These are phyloP conservation scores for Drosophila elegans DNA, from an alignment of 1,140 invertebrate genomes.

Conservation along the genomic window DNA sequence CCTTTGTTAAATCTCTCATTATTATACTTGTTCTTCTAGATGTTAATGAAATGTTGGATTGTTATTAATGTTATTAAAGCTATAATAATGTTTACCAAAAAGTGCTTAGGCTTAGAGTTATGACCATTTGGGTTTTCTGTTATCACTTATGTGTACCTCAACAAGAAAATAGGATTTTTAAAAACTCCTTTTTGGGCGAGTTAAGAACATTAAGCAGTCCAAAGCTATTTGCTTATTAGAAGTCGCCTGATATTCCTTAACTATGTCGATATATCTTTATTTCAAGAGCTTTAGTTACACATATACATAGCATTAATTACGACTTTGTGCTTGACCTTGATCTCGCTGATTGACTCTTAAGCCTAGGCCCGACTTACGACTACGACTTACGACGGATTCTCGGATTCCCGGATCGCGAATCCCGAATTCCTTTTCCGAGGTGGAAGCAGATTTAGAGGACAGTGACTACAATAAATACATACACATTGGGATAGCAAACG, in stretches of 20 bases:
- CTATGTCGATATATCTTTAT: slow-evolving; percentile 32
- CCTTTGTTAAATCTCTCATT: too few relatives aligned
- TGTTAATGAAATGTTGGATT: not conserved
- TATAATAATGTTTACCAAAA: too few relatives aligned
- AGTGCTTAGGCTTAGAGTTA: too few relatives aligned
- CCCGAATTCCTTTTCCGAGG: not conserved
- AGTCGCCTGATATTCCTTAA: not conserved
- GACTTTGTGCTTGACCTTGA: not conserved
- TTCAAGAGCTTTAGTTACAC: slow-evolving; percentile 35
- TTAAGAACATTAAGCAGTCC: too few relatives aligned
- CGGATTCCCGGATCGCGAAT: slow-evolving; percentile 7
- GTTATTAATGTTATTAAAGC: not conserved
- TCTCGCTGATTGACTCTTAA: slow-evolving; percentile 68
- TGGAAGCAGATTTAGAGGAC: slow-evolving; percentile 31
- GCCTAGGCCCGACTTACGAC: slow-evolving; percentile 56
- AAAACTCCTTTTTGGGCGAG: too few relatives aligned
- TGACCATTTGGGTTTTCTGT: too few relatives aligned
- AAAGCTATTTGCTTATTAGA: too few relatives aligned
- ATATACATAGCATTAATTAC: slow-evolving; percentile 11
- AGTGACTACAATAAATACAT: slow-evolving; percentile 81
- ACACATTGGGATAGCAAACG: slow-evolving; percentile 26
- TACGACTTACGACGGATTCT: slow-evolving; percentile 18
- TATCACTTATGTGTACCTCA: too few relatives aligned
- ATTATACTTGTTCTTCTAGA: not conserved
- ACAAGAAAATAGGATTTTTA: too few relatives aligned